A percentile compares a stretch with the other conserved stretches of the same genome.
phyloP scores from a whole-genome alignment of 92 coral and sea anemone species.

The Zoanthus sansibaricus region DNA sequence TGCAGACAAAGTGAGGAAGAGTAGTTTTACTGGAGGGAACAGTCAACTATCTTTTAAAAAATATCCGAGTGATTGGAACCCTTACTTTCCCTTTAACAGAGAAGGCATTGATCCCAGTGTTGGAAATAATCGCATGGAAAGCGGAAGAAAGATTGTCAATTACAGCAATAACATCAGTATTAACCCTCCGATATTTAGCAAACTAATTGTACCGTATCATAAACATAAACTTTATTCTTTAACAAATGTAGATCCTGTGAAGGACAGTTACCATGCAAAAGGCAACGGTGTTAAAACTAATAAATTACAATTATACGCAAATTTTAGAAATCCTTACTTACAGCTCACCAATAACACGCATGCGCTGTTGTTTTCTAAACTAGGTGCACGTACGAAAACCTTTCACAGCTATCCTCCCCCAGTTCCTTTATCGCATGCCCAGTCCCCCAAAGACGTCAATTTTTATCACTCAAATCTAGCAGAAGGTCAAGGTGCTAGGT shows the following conservation, averaged over 20 bases:
- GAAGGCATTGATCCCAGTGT: not conserved
- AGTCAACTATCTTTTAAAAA: not conserved
- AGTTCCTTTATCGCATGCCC: slow-evolving; percentile 44
- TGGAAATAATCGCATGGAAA: not conserved
- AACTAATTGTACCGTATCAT: not conserved
- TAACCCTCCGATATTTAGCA: not conserved
- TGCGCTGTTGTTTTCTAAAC: slow-evolving; percentile 29
- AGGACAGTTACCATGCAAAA: not conserved
- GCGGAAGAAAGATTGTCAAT: not conserved
- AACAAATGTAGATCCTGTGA: not conserved
- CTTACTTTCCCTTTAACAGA: not conserved
- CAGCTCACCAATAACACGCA: slow-evolving; percentile 39
- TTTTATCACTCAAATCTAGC: slow-evolving; percentile 49
- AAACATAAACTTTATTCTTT: not conserved
- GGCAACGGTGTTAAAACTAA: not conserved
- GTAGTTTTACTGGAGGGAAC: not conserved
- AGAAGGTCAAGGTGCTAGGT: slow-evolving; percentile 39
- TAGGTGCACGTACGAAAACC: slow-evolving; percentile 43
- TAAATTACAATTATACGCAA: not conserved
- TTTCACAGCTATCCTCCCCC: slow-evolving; percentile 37
- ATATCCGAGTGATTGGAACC: not conserved
- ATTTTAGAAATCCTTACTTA: not conserved
- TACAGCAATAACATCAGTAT: not conserved
- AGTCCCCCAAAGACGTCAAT: slow-evolving; percentile 47
- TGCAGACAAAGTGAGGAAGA: not conserved